phyloP scores from a whole-genome alignment of 2,888 invertebrate species.

The Andrena minutula region DNA sequence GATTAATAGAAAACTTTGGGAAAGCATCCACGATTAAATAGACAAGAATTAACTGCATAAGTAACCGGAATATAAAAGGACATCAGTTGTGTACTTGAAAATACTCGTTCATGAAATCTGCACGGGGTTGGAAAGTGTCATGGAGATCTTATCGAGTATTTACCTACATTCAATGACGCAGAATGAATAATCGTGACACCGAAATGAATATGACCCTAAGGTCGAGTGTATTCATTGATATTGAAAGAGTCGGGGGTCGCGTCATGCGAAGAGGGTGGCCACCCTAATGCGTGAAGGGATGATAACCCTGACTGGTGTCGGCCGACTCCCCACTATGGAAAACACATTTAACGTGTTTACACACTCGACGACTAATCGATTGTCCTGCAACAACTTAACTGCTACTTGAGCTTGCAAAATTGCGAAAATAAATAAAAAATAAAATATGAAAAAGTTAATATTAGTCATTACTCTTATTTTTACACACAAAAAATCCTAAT shows the following conservation, averaged over 20 bases:
- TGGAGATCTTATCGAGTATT: constrained; percentile 46
- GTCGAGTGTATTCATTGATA: constrained; percentile 60
- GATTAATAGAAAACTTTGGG: too few species aligned
- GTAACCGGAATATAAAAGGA: too few species aligned
- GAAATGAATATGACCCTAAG: constrained; percentile 43
- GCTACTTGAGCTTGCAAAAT: neutral
- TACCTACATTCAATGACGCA: constrained; percentile 42
- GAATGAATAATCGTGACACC: constrained; percentile 60
- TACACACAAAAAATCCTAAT: too few species aligned
- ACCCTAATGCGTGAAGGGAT: constrained; percentile 49
- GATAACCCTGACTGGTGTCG: constrained; percentile 63
- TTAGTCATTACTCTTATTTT: too few species aligned
- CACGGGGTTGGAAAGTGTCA: neutral
- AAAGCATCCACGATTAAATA: too few species aligned
- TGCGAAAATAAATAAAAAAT: too few species aligned
- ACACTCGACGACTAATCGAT: constrained; percentile 36
- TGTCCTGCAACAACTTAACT: neutral
- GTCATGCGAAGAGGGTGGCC: constrained; percentile 34
- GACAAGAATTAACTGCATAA: too few species aligned
- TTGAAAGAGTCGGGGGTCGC: constrained; percentile 51
- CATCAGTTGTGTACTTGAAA: too few species aligned
- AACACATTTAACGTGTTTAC: constrained; percentile 66
- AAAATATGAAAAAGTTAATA: too few species aligned
- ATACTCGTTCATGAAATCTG: too few species aligned
- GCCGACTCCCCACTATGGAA: constrained; percentile 45